Conservation (phyloP, 1,140 invertebrate species). For the Leucophenga varia region DNA sequence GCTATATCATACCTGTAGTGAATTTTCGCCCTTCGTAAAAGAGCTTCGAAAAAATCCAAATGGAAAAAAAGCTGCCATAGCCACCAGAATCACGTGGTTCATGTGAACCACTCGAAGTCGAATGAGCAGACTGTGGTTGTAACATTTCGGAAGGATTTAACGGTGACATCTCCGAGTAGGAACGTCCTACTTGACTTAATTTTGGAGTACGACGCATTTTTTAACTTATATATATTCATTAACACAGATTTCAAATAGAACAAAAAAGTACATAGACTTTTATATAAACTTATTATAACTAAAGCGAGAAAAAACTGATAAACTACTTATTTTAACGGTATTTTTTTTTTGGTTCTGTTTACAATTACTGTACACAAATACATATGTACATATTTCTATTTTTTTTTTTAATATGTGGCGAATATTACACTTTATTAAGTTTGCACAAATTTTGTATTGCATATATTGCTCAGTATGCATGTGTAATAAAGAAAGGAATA, state of each 20-base stretch:
- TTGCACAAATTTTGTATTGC: no score
- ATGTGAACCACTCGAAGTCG: slow-evolving; percentile 17
- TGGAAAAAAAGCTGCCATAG: slow-evolving; percentile 51
- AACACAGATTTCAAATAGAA: no score
- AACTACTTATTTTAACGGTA: neutral
- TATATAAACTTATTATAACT: no score
- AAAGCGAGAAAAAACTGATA: no score
- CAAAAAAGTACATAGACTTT: no score
- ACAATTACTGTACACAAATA: neutral
- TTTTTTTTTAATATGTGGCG: no score
- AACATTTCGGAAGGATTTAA: slow-evolving; percentile 30
- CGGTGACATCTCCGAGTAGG: slow-evolving; percentile 52
- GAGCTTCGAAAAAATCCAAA: slow-evolving; percentile 45
- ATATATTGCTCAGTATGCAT: no score
- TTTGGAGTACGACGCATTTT: slow-evolving; percentile 42
- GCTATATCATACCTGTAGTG: slow-evolving; percentile 48
- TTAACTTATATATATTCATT: no score
- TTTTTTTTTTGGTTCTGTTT: neutral
- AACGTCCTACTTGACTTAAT: slow-evolving; percentile 38
- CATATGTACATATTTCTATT: neutral
- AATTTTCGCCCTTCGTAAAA: slow-evolving; percentile 37
- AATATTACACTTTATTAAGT: no score
- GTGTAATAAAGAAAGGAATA: no score
- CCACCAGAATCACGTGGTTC: slow-evolving; percentile 30
- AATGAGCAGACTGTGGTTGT: slow-evolving; percentile 11